These are phyloP conservation scores for Myiothlypis coronata DNA, from an alignment of 2,797 vertebrate species.

Conservation along the genomic window DNA sequence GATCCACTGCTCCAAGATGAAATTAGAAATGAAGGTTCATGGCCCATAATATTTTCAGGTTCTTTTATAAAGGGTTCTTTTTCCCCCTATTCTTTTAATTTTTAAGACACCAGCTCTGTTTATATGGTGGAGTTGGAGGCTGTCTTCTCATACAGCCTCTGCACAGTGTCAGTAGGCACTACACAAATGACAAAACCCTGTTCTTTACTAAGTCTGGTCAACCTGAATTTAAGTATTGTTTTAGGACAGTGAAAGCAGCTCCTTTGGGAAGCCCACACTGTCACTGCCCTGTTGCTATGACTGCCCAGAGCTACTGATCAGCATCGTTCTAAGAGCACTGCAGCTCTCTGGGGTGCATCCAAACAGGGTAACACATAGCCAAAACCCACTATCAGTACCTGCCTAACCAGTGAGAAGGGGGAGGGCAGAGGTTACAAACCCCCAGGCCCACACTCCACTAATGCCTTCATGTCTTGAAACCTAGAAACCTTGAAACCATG, in stretches of 20 bases:
- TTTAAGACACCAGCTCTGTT: background rate
- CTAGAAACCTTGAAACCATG: background rate
- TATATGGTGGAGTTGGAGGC: background rate
- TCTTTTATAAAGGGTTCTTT: background rate
- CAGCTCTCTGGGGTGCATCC: background rate
- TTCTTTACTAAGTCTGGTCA: background rate
- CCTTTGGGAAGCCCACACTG: background rate
- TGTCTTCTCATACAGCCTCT: background rate
- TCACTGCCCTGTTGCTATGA: accelerated
- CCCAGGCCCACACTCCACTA: background rate
- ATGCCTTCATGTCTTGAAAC: background rate
- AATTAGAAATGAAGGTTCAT: background rate
- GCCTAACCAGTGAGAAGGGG: background rate
- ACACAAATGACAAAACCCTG: background rate
- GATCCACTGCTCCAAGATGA: background rate
- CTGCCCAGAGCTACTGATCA: background rate
- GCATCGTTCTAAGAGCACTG: accelerated
- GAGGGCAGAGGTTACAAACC: accelerated
- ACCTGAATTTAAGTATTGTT: background rate
- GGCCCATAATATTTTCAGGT: background rate
- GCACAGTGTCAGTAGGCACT: accelerated
- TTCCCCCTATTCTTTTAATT: background rate
- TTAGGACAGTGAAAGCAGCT: background rate
- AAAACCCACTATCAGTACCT: background rate
- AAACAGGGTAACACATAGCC: accelerated